Conservation (phyloP, 2,797 vertebrate species). For the Rhabdomys pumilio region DNA sequence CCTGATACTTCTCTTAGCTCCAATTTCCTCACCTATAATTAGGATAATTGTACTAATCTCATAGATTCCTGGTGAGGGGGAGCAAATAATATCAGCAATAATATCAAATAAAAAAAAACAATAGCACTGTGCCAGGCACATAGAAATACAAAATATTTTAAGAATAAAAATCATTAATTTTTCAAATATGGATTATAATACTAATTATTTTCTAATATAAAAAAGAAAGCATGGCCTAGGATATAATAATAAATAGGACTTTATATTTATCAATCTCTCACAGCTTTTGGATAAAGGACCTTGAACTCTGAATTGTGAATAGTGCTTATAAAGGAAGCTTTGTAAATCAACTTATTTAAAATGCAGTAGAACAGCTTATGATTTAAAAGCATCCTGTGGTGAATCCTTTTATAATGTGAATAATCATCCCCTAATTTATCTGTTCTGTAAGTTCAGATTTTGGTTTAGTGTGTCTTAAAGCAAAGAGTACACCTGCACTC, state of each 20-base stretch:
- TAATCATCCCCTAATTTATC: slow-evolving; percentile 79
- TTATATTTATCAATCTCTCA: slow-evolving; percentile 58
- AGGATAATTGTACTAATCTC: slow-evolving; percentile 48
- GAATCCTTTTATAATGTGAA: slow-evolving; percentile 80
- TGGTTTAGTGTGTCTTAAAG: slow-evolving; percentile 66
- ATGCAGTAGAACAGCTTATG: slow-evolving; percentile 75
- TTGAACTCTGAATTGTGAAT: slow-evolving; percentile 65
- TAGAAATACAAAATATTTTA: slow-evolving; percentile 35
- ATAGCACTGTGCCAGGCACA: slow-evolving; percentile 66
- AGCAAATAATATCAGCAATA: slow-evolving; percentile 49
- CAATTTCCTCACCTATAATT: slow-evolving; percentile 55
- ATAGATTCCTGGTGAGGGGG: slow-evolving; percentile 9
- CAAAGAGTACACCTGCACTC: slow-evolving; percentile 68
- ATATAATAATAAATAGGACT: slow-evolving; percentile 54
- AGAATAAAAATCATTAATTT: slow-evolving; percentile 42
- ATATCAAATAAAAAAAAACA: too few relatives aligned
- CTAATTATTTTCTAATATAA: slow-evolving; percentile 48
- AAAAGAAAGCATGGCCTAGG: slow-evolving; percentile 61
- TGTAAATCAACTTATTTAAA: slow-evolving; percentile 77
- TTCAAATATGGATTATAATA: slow-evolving; percentile 26
- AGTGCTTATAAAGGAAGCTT: slow-evolving; percentile 72
- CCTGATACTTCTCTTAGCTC: slow-evolving; percentile 44
- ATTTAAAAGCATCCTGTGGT: slow-evolving; percentile 80
- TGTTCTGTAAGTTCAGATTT: slow-evolving; percentile 77
- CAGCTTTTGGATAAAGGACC: slow-evolving; percentile 56